Evolutionary conservation across 2,888 invertebrate species (phyloP), one percentile per base, ranked within the genome.

Genomic region (Metellina segmentata): DNA sequence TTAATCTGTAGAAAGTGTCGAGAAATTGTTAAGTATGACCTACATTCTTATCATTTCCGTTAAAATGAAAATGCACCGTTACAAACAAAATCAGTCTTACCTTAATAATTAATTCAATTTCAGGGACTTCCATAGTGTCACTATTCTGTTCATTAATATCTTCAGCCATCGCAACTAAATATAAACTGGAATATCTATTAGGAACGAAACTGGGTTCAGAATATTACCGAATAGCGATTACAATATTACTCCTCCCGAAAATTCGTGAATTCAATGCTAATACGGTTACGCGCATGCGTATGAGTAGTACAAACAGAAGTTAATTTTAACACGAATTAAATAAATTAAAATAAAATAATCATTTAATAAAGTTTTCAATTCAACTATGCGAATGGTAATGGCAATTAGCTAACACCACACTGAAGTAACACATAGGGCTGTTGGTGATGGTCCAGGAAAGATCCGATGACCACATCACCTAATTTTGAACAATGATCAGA

Each of bases 21-120:
- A 85, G 49, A 74, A 74, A 53, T 72, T 53, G 52, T 71, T 75
- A 74, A 75, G 61, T 85, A 85, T 91, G 90, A 91, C 90, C 90
- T 91, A 85, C 81, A 81, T 91, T 86, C 71, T 81, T 81, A 81
- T 86, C 72, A 82, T 81, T 91, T 91, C 90, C 90, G 85, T 91
- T 86, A 83, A 79, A 53, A 48, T 72, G 19, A n/a, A 49, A 82
- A 89, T 34, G 70, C 77, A 53, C 72, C 52, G 78, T 77, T 72
- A 77, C 61, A 19, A 74, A 13, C 13, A 61, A 16, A 6, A 48
- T 71, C 19, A n/a, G 11, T 85, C 89, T 87, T 92, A 93, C 93
- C 90, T 93, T 93, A 53, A 93, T 93, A 53, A 93, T 93, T 51
- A 93, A 90, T 89, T 93, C 93, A 75, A 93, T 93, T 83, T 93